Evolutionary conservation across 2,888 invertebrate genomes (phyloP).

Genomic region (Endotricha flammealis): DNA sequence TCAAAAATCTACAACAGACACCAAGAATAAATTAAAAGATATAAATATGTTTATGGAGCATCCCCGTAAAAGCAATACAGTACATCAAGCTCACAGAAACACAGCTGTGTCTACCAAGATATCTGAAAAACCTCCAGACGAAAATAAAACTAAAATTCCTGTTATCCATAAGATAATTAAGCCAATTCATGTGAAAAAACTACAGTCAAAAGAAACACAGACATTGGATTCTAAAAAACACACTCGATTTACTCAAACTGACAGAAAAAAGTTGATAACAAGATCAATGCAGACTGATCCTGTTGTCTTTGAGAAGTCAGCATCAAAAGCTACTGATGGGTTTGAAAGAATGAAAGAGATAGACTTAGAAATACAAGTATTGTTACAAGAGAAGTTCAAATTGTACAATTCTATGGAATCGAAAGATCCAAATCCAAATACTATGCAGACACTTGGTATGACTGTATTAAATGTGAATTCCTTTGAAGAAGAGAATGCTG

Average conservation of each 20-base stretch:
- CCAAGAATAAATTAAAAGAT: slow-evolving; percentile 51
- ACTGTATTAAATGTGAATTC: slow-evolving; percentile 56
- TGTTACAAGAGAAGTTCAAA: slow-evolving; percentile 78
- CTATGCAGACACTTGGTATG: slow-evolving; percentile 59
- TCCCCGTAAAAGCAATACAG: slow-evolving; percentile 38
- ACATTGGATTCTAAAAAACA: slow-evolving; percentile 31
- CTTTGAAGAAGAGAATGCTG: slow-evolving; percentile 25
- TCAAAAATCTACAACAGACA: slow-evolving; percentile 41
- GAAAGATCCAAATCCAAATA: slow-evolving; percentile 39
- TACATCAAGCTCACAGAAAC: slow-evolving; percentile 55
- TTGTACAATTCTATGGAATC: slow-evolving; percentile 73
- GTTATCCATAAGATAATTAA: slow-evolving; percentile 28
- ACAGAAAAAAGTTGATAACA: slow-evolving; percentile 28
- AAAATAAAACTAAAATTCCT: slow-evolving; percentile 30
- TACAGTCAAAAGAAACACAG: slow-evolving; percentile 43
- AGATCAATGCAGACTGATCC: slow-evolving; percentile 50
- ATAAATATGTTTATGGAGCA: slow-evolving; percentile 63
- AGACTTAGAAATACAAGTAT: slow-evolving; percentile 76
- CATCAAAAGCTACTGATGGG: slow-evolving; percentile 41
- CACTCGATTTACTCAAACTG: slow-evolving; percentile 43
- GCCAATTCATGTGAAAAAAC: slow-evolving; percentile 32
- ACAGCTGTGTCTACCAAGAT: slow-evolving; percentile 33
- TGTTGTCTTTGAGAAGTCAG: slow-evolving; percentile 25
- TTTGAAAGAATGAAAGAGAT: slow-evolving; percentile 80
- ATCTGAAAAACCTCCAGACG: slow-evolving; percentile 30